Conservation (phyloP, 2,113 vertebrate species). For the Plecturocebus donacophilus region DNA sequence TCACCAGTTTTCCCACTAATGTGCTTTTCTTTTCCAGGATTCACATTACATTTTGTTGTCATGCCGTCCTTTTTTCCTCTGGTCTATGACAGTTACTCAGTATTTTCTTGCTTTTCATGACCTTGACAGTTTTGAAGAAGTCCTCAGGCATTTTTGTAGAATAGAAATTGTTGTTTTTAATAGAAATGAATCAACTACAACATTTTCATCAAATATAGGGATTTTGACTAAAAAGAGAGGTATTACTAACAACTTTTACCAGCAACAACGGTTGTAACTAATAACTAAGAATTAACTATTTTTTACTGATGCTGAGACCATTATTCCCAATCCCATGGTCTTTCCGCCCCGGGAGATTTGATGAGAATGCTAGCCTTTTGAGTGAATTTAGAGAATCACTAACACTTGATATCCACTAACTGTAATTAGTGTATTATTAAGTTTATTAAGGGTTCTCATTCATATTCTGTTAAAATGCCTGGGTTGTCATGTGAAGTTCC, state of each 20-base stretch:
- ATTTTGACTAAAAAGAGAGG: background rate
- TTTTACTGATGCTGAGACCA: background rate
- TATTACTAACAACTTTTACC: background rate
- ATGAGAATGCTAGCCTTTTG: background rate
- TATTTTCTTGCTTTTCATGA: background rate
- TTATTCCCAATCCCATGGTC: background rate
- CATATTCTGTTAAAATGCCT: background rate
- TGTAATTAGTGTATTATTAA: background rate
- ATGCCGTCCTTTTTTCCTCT: background rate
- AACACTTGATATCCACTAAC: background rate
- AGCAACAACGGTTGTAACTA: background rate
- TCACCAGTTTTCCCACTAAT: background rate
- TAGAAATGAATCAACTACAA: background rate
- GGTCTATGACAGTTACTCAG: background rate
- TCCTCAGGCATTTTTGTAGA: background rate
- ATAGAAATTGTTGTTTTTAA: background rate
- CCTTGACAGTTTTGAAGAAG: background rate
- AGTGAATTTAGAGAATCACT: background rate
- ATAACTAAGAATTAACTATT: conserved; percentile 11
- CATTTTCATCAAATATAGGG: background rate
- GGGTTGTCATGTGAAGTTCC: background rate
- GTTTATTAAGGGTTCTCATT: background rate
- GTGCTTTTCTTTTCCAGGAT: background rate
- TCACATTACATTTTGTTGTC: background rate
- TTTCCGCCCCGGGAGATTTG: background rate